phyloP scores from a whole-genome alignment of 2,888 invertebrate species.

The Sipha maydis region DNA sequence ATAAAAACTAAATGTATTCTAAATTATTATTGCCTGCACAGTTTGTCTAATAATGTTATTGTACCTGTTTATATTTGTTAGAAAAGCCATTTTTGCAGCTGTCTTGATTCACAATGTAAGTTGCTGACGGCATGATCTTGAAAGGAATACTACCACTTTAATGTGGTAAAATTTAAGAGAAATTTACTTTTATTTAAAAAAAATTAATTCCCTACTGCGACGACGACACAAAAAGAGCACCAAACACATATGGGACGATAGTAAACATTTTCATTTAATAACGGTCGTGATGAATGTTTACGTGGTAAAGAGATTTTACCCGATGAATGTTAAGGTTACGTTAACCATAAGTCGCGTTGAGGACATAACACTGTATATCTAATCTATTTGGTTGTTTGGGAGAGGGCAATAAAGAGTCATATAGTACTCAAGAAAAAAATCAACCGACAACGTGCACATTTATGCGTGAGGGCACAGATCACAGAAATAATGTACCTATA shows the following conservation, averaged over 20 bases:
- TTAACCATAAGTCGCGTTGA: background rate
- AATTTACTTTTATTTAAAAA: background rate
- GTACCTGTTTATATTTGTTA: slow-evolving; percentile 13
- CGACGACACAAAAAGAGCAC: background rate
- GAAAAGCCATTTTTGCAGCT: background rate
- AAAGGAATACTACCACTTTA: background rate
- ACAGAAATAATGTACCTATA: background rate
- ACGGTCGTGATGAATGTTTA: background rate
- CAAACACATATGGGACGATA: too few relatives aligned
- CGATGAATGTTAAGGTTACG: background rate
- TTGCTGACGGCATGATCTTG: background rate
- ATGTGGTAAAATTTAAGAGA: background rate
- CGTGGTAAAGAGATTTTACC: background rate
- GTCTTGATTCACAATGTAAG: background rate
- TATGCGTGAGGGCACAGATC: slow-evolving; percentile 1
- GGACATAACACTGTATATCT: background rate
- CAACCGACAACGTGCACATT: background rate
- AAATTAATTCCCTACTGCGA: background rate
- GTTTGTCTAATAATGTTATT: background rate
- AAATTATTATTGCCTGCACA: background rate
- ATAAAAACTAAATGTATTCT: too few relatives aligned
- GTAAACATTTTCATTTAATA: background rate
- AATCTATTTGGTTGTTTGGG: background rate
- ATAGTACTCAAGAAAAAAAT: background rate
- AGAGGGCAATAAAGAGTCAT: slow-evolving; percentile 23